These are phyloP conservation scores for Sandelia bainsii DNA, from an alignment of 2,797 vertebrate genomes.

Conservation along the genomic window DNA sequence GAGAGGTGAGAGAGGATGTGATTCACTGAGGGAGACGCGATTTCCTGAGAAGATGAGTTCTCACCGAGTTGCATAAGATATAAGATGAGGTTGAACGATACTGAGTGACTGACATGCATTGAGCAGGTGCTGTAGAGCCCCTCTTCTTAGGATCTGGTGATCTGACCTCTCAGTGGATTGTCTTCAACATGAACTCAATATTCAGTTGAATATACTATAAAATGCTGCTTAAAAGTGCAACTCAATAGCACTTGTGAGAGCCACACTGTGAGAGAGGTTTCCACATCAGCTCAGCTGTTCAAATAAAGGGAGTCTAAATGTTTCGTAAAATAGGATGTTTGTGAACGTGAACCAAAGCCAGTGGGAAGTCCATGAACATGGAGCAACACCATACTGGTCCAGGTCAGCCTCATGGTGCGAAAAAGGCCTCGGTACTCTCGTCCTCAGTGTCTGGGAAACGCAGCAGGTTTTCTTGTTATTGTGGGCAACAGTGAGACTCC, in stretches of 20 bases:
- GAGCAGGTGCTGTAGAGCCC: constrained; percentile 9
- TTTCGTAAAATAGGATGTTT: constrained; percentile 38
- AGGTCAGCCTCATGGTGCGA: constrained; percentile 60
- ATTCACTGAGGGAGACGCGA: constrained; percentile 26
- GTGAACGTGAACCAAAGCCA: constrained; percentile 48
- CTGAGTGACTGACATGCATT: not conserved
- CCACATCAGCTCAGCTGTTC: constrained; percentile 43
- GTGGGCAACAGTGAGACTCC: constrained; percentile 30
- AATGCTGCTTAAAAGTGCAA: not conserved
- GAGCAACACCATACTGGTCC: constrained; percentile 53
- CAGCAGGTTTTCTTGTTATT: constrained; percentile 71
- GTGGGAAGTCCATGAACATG: constrained; percentile 71
- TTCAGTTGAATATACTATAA: not conserved
- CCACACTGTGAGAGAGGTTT: not conserved
- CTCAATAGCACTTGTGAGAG: not conserved
- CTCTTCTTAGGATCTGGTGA: constrained; percentile 2
- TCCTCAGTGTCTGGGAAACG: constrained; percentile 70
- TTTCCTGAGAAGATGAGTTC: constrained; percentile 42
- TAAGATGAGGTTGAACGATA: not conserved
- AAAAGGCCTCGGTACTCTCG: constrained; percentile 17
- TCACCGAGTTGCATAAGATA: constrained; percentile 4
- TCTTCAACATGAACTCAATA: not conserved
- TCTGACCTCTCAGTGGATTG: not conserved
- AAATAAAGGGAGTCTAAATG: constrained; percentile 17
- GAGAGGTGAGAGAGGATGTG: constrained; percentile 28